Conservation (phyloP, 2,888 invertebrate species). For the Notodonta dromedarius region DNA sequence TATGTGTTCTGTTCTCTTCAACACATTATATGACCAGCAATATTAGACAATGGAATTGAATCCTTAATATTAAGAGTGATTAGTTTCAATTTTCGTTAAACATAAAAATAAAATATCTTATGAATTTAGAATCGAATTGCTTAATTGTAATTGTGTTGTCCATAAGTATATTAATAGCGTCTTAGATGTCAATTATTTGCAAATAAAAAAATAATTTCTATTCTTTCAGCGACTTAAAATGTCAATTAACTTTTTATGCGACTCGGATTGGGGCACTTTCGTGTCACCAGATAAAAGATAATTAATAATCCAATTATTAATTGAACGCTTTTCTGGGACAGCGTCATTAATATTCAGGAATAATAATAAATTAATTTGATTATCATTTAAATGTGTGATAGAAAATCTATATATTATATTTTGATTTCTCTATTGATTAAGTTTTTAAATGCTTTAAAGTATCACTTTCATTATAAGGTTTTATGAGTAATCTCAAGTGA, state of each 20-base stretch:
- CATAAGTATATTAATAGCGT: conserved; percentile 40
- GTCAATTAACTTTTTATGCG: conserved; percentile 34
- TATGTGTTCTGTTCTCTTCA: not conserved
- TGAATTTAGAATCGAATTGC: conserved; percentile 27
- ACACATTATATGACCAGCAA: conserved; percentile 21
- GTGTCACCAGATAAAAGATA: too few relatives aligned
- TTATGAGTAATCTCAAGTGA: too few relatives aligned
- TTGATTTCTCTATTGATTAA: too few relatives aligned
- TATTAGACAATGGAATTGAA: conserved; percentile 40
- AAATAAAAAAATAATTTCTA: conserved; percentile 24
- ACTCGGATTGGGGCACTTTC: too few relatives aligned
- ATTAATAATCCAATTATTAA: too few relatives aligned
- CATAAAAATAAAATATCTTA: conserved; percentile 26
- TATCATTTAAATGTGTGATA: too few relatives aligned
- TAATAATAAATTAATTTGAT: too few relatives aligned
- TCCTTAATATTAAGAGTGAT: conserved; percentile 20
- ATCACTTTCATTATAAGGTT: too few relatives aligned
- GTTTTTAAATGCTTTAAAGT: too few relatives aligned
- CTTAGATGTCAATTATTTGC: conserved; percentile 45
- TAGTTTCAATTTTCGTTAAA: conserved; percentile 21
- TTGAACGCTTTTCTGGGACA: too few relatives aligned
- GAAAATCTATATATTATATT: too few relatives aligned
- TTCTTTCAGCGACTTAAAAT: conserved; percentile 34
- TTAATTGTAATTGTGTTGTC: conserved; percentile 32
- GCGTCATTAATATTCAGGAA: too few relatives aligned